Evolutionary conservation across 2,797 vertebrate species (phyloP).

Genomic region (Philypnodon macrostomus): DNA sequence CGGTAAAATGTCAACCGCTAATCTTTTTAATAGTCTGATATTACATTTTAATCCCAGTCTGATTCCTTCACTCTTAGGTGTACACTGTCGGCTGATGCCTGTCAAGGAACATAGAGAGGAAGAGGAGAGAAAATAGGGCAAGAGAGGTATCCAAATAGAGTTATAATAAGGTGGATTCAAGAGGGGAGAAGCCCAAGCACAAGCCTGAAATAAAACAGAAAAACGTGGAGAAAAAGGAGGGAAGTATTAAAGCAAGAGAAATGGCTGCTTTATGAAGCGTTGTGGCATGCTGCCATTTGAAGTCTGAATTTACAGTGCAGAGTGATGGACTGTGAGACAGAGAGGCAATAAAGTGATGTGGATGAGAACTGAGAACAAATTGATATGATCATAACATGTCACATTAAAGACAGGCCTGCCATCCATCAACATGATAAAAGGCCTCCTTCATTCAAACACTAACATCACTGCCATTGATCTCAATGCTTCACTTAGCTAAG

Average conservation of each 20-base stretch:
- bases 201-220: background rate
- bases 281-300: slow-evolving; percentile 45
- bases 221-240: background rate
- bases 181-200: slow-evolving; percentile 6
- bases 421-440: slow-evolving; percentile 77
- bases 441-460: slow-evolving; percentile 48
- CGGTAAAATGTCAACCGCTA: slow-evolving; percentile 72
- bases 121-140: slow-evolving; percentile 29
- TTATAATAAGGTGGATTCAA: slow-evolving; percentile 29
- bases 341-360: slow-evolving; percentile 69
- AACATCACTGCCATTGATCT: slow-evolving; percentile 60
- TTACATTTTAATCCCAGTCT: slow-evolving; percentile 77
- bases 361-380: slow-evolving; percentile 70
- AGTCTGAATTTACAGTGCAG: slow-evolving; percentile 57
- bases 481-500: slow-evolving; percentile 59
- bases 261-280: slow-evolving; percentile 52
- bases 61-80: slow-evolving; percentile 62
- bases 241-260: slow-evolving; percentile 21
- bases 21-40: slow-evolving; percentile 80
- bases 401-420: slow-evolving; percentile 68
- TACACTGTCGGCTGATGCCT: slow-evolving; percentile 31
- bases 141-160: slow-evolving; percentile 40
- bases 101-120: slow-evolving; percentile 29
- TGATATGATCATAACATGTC: slow-evolving; percentile 77
- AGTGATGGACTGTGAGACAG: slow-evolving; percentile 57